A percentile compares a stretch with the other conserved stretches of the same genome.
phyloP scores from a whole-genome alignment of 2,888 invertebrate genomes.

The Dascillus cervinus region DNA sequence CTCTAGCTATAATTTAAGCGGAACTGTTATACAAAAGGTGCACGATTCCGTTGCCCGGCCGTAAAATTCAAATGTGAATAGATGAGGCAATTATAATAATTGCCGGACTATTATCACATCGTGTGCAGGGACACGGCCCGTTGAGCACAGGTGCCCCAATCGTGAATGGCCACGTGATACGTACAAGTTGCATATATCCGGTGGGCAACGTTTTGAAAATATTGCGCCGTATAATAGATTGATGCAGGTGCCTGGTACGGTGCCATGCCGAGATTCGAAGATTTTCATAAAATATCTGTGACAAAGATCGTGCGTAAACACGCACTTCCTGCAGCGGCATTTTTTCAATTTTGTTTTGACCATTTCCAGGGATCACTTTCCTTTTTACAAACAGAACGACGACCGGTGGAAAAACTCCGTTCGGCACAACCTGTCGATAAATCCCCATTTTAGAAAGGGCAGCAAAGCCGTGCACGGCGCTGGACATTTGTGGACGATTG shows the following conservation, averaged over 20 bases:
- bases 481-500: conserved; percentile 84
- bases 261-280: too few species aligned
- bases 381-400: conserved; percentile 82
- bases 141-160: conserved; percentile 27
- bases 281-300: too few species aligned
- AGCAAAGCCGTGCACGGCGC: conserved; percentile 80
- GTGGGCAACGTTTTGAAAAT: too few species aligned
- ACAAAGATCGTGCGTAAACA: too few species aligned
- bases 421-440: conserved; percentile 83
- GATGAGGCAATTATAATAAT: conserved; percentile 29
- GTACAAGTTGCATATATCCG: too few species aligned
- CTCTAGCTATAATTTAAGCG: too few species aligned
- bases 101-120: conserved; percentile 29
- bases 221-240: too few species aligned
- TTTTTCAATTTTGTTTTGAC: neutral
- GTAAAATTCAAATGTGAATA: conserved; percentile 9
- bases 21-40: too few species aligned
- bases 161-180: too few species aligned
- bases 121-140: conserved; percentile 25
- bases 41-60: too few species aligned
- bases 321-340: neutral
- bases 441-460: conserved; percentile 85
- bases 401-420: conserved; percentile 93
- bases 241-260: too few species aligned
- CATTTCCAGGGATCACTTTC: conserved; percentile 71